phyloP scores from a whole-genome alignment of 1,140 invertebrate species.

The Zaprionus camerounensis region DNA sequence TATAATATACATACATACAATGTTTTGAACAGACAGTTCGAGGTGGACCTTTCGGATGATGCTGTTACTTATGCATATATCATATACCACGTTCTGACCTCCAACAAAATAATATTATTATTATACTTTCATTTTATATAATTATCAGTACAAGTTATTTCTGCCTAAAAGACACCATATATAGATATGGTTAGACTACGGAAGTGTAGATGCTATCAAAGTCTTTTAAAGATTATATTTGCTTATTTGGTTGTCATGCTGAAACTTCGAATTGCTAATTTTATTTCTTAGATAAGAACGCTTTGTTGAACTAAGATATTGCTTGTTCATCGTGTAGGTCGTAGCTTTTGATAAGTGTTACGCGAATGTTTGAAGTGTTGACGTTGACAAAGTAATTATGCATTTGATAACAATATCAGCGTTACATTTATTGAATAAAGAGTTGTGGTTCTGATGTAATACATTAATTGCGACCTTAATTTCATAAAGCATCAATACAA shows the following conservation, averaged over 20 bases:
- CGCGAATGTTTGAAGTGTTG: too few relatives aligned
- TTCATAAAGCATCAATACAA: too few relatives aligned
- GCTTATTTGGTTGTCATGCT: background rate
- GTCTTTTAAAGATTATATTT: background rate
- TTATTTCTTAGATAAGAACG: background rate
- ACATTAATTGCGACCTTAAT: too few relatives aligned
- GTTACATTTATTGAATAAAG: too few relatives aligned
- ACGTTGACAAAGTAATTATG: too few relatives aligned
- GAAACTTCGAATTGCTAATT: background rate
- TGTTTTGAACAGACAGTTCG: background rate
- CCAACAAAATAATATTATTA: too few relatives aligned
- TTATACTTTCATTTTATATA: too few relatives aligned
- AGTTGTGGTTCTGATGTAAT: too few relatives aligned
- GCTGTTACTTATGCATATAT: background rate
- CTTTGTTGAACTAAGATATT: background rate
- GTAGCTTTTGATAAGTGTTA: too few relatives aligned
- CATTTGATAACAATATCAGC: too few relatives aligned
- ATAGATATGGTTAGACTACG: background rate
- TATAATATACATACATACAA: background rate
- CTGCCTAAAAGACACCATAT: background rate
- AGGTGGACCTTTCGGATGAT: background rate
- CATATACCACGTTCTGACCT: too few relatives aligned
- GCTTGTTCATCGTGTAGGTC: background rate
- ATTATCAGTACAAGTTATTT: too few relatives aligned
- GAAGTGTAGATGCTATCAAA: background rate